Evolutionary conservation across 2,797 vertebrate species (phyloP).

Genomic region (Gymnoscopelus braueri): DNA sequence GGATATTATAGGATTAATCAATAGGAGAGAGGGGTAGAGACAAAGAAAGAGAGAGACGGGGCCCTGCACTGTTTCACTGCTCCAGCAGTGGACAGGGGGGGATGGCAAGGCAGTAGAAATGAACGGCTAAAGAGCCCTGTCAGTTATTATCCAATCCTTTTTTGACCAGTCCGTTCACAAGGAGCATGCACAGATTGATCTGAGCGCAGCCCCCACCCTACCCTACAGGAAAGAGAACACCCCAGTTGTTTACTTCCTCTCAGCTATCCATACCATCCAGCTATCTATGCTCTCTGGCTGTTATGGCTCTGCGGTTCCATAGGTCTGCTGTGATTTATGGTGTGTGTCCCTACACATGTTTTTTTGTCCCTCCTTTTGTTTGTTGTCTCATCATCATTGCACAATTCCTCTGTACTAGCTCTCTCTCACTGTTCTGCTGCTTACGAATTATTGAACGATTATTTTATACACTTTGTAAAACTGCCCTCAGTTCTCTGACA

Average conservation of each 20-base stretch:
- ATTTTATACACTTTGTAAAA: no score
- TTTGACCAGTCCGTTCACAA: no score
- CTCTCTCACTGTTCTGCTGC: background rate
- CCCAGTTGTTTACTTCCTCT: background rate
- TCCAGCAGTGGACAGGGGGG: background rate
- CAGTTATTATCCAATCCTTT: background rate
- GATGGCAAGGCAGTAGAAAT: constrained; percentile 7
- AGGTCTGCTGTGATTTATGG: constrained; percentile 14
- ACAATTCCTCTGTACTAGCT: background rate
- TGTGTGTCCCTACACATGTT: constrained; percentile 1
- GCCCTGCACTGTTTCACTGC: no score
- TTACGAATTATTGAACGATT: no score
- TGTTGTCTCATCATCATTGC: background rate
- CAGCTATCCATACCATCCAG: constrained; percentile 16
- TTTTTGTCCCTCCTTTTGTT: background rate
- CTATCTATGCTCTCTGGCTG: constrained; percentile 6
- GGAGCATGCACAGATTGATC: no score
- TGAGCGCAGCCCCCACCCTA: no score
- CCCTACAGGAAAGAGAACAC: no score
- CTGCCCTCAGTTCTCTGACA: no score
- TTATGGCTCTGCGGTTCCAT: background rate
- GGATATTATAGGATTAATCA: background rate
- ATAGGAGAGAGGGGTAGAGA: background rate
- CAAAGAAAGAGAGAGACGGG: no score
- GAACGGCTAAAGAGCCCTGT: constrained; percentile 5